Conservation (phyloP, 1,140 invertebrate genomes). For the Panagrolaimus sp. region DNA sequence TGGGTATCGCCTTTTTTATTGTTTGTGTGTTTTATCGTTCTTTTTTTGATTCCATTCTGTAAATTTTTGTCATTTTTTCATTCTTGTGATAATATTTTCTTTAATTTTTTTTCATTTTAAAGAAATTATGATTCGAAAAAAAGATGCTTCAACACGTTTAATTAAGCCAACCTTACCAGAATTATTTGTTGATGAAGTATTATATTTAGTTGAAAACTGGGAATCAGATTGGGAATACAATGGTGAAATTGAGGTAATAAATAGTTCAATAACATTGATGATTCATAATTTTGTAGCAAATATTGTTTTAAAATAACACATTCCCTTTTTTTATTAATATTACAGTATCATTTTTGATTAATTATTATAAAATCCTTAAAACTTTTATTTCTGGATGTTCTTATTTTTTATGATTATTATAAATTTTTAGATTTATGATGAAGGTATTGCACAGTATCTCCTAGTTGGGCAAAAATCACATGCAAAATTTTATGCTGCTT, state of each 20-base stretch:
- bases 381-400: too few species aligned
- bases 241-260: slow-evolving; percentile 21
- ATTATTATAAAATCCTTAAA: too few species aligned
- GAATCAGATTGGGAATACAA: slow-evolving; percentile 33
- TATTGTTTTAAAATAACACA: too few species aligned
- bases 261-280: neutral
- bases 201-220: slow-evolving; percentile 28
- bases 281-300: neutral
- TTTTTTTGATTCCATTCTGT: too few species aligned
- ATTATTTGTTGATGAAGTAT: slow-evolving; percentile 23
- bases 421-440: slow-evolving; percentile 28
- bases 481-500: slow-evolving; percentile 29
- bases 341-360: too few species aligned
- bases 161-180: slow-evolving; percentile 33
- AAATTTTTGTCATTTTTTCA: too few species aligned
- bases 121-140: slow-evolving; percentile 24
- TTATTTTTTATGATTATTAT: neutral
- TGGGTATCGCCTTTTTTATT: too few species aligned
- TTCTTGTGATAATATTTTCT: too few species aligned
- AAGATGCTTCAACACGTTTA: slow-evolving; percentile 38
- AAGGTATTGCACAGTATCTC: slow-evolving; percentile 37
- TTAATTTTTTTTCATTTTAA: too few species aligned
- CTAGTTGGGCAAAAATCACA: slow-evolving; percentile 30
- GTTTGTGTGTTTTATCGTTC: too few species aligned
- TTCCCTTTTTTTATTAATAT: too few species aligned